phyloP scores from a whole-genome alignment of 1,140 invertebrate species.

The Drosophila orosa region DNA sequence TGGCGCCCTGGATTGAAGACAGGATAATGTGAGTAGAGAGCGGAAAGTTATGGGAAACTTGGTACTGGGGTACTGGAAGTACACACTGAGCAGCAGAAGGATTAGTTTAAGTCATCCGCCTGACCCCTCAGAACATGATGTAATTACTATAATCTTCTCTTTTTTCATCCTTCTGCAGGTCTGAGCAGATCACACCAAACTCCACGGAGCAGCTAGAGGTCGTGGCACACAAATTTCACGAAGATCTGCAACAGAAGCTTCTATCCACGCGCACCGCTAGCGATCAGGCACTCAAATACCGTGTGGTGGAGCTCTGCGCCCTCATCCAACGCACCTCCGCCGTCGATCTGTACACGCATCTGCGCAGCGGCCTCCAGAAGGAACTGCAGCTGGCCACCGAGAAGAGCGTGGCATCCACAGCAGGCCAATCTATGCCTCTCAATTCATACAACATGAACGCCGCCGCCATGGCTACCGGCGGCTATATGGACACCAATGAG shows the following conservation, averaged over 20 bases:
- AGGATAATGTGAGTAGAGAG: slow-evolving; percentile 80
- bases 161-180: slow-evolving; percentile 41
- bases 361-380: slow-evolving; percentile 72
- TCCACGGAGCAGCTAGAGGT: slow-evolving; percentile 66
- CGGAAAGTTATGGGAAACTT: not conserved
- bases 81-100: not conserved
- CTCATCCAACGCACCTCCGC: slow-evolving; percentile 65
- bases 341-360: slow-evolving; percentile 71
- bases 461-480: slow-evolving; percentile 31
- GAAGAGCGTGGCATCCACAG: slow-evolving; percentile 61
- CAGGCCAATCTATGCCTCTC: slow-evolving; percentile 72
- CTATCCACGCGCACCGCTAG: slow-evolving; percentile 65
- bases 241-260: slow-evolving; percentile 76
- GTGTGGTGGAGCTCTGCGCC: slow-evolving; percentile 75
- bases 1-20: slow-evolving; percentile 83
- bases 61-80: not conserved
- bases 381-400: slow-evolving; percentile 78
- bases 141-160: not conserved
- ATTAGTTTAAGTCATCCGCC: not conserved
- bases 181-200: slow-evolving; percentile 69
- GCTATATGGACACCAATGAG: slow-evolving; percentile 61
- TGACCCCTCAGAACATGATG: not conserved
- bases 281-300: slow-evolving; percentile 73
- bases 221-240: slow-evolving; percentile 71
- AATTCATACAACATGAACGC: slow-evolving; percentile 73